These are phyloP conservation scores for Tupiocoris notatus DNA, from an alignment of 2,888 invertebrate species.

Conservation along the genomic window DNA sequence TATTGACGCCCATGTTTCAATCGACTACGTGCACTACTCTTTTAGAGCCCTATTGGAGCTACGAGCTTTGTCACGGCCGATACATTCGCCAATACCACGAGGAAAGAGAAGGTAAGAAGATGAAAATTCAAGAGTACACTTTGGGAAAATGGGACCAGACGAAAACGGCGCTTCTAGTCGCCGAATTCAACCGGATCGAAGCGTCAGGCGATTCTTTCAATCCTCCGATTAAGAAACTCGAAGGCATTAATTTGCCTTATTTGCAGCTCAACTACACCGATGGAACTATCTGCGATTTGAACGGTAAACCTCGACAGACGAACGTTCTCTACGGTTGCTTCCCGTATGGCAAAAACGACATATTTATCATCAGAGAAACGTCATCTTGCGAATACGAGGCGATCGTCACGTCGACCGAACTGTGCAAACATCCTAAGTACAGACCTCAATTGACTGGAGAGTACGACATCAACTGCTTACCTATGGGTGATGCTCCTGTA, in stretches of 20 bases:
- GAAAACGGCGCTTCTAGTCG: slow-evolving; percentile 59
- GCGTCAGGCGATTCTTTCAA: slow-evolving; percentile 43
- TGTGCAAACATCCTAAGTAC: slow-evolving; percentile 88
- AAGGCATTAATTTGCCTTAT: slow-evolving; percentile 85
- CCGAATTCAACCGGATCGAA: slow-evolving; percentile 49
- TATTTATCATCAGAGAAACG: slow-evolving; percentile 88
- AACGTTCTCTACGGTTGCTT: slow-evolving; percentile 87
- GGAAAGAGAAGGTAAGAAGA: slow-evolving; percentile 82
- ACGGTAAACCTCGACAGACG: slow-evolving; percentile 76
- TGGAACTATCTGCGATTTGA: slow-evolving; percentile 91
- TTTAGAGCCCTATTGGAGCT: slow-evolving; percentile 91
- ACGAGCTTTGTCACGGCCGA: slow-evolving; percentile 91
- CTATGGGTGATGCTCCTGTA: slow-evolving; percentile 65
- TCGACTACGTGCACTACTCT: slow-evolving; percentile 81
- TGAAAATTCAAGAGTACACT: slow-evolving; percentile 80
- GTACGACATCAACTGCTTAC: slow-evolving; percentile 71
- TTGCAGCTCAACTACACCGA: slow-evolving; percentile 81
- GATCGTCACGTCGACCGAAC: slow-evolving; percentile 78
- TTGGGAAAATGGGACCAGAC: slow-evolving; percentile 74
- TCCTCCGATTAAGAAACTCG: slow-evolving; percentile 63
- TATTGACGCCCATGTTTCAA: slow-evolving; percentile 72
- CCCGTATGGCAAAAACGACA: slow-evolving; percentile 82
- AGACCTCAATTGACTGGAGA: slow-evolving; percentile 61
- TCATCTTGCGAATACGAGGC: slow-evolving; percentile 94
- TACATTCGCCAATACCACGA: slow-evolving; percentile 94